Conservation (phyloP, 2,888 invertebrate species). For the Agriopis marginaria region DNA sequence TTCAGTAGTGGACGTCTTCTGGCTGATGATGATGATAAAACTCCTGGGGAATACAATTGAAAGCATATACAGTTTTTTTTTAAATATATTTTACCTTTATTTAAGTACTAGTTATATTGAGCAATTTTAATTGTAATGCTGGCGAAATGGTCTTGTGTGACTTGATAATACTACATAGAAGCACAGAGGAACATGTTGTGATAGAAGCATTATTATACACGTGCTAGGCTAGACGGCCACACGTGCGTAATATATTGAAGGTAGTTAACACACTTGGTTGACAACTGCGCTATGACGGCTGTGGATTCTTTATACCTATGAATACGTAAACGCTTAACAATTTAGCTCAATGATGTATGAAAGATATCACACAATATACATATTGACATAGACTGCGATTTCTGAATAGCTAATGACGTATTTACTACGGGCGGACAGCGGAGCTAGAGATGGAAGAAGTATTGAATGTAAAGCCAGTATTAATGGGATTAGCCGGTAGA, state of each 20-base stretch:
- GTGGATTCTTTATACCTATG: background rate
- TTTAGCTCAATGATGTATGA: background rate
- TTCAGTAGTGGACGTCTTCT: no score
- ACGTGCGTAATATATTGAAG: conserved; percentile 8
- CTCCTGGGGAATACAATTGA: no score
- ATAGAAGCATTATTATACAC: background rate
- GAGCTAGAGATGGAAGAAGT: background rate
- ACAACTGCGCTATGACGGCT: background rate
- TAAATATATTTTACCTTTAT: background rate
- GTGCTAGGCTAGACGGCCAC: background rate
- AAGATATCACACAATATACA: background rate
- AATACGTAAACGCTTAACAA: background rate
- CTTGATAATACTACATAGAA: conserved; percentile 9
- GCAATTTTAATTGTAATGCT: background rate
- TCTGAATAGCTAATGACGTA: conserved; percentile 4
- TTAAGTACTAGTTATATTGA: background rate
- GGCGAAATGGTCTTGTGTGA: background rate
- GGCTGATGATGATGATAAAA: no score
- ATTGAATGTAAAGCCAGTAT: no score
- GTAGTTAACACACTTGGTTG: conserved; percentile 2
- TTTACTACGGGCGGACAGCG: background rate
- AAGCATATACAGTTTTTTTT: background rate
- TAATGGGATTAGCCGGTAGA: no score
- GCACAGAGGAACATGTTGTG: no score
- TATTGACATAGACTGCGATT: conserved; percentile 1